Percentiles rank a stretch among this genome's conserved stretches.
phyloP scores from a whole-genome alignment of 2,888 invertebrate species.

The Conops quadrifasciatus region DNA sequence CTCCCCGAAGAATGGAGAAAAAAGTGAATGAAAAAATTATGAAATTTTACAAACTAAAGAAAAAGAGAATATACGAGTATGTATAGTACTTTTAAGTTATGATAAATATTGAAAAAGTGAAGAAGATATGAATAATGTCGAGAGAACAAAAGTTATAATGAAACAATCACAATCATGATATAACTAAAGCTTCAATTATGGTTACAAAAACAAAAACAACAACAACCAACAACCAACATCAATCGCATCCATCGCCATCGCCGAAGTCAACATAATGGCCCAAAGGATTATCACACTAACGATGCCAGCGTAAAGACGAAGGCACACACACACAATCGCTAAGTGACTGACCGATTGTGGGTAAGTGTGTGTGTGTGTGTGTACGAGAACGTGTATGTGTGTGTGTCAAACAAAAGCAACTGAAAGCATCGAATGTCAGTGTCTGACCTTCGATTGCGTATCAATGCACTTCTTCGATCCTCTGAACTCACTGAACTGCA shows the following conservation, averaged over 20 bases:
- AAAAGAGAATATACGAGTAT: too few relatives aligned
- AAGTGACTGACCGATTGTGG: neutral
- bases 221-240: constrained; percentile 15
- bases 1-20: too few relatives aligned
- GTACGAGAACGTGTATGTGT: neutral
- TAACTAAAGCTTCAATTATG: too few relatives aligned
- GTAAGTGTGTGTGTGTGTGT: neutral
- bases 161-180: neutral
- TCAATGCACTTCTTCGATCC: neutral
- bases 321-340: neutral
- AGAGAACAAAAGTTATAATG: constrained; percentile 17
- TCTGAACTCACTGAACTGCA: neutral
- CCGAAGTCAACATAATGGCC: neutral
- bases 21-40: too few relatives aligned
- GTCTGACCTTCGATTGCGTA: constrained; percentile 35
- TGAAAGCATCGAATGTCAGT: constrained; percentile 3
- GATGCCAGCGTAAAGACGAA: neutral
- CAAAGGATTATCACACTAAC: constrained; percentile 9
- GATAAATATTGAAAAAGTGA: too few relatives aligned
- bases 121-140: too few relatives aligned
- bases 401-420: neutral
- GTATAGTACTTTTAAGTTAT: too few relatives aligned
- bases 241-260: neutral
- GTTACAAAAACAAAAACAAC: neutral
- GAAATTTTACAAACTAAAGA: neutral